phyloP scores from a whole-genome alignment of 2,888 invertebrate genomes.

The Luperina testacea region DNA sequence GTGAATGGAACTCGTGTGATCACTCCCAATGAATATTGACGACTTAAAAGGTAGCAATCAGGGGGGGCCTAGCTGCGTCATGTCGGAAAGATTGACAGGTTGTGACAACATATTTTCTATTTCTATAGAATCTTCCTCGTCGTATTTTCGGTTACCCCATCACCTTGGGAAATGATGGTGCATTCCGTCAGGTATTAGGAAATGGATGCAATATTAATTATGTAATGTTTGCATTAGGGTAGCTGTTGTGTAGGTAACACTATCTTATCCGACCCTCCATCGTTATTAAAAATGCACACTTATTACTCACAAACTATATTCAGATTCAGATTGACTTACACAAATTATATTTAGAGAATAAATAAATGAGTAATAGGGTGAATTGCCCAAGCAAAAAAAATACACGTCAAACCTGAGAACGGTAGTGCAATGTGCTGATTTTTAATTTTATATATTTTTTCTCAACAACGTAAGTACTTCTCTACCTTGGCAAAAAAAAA shows the following conservation, averaged over 20 bases:
- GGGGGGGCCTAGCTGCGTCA: conserved; percentile 6
- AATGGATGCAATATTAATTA: conserved; percentile 57
- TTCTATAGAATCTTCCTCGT: conserved; percentile 53
- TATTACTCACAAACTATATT: background rate
- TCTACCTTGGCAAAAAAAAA: too few relatives aligned
- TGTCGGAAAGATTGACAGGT: conserved; percentile 32
- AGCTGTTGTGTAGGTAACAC: background rate
- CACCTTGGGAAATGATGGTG: conserved; percentile 58
- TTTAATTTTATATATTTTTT: too few relatives aligned
- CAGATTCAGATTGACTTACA: background rate
- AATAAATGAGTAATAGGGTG: background rate
- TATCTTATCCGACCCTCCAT: background rate
- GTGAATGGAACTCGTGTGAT: conserved; percentile 55
- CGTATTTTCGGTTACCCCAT: conserved; percentile 35
- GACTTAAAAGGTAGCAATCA: conserved; percentile 62
- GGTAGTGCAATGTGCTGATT: too few relatives aligned
- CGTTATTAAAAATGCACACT: background rate
- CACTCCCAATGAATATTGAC: conserved; percentile 60
- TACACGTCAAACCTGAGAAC: too few relatives aligned
- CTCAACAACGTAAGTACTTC: too few relatives aligned
- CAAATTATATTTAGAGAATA: background rate
- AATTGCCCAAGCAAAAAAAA: too few relatives aligned
- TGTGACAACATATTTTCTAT: conserved; percentile 48
- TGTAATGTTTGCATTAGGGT: conserved; percentile 36
- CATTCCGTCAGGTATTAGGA: conserved; percentile 50